Conservation (phyloP, 2,113 vertebrate species). For the Cynopterus brachyotis region DNA sequence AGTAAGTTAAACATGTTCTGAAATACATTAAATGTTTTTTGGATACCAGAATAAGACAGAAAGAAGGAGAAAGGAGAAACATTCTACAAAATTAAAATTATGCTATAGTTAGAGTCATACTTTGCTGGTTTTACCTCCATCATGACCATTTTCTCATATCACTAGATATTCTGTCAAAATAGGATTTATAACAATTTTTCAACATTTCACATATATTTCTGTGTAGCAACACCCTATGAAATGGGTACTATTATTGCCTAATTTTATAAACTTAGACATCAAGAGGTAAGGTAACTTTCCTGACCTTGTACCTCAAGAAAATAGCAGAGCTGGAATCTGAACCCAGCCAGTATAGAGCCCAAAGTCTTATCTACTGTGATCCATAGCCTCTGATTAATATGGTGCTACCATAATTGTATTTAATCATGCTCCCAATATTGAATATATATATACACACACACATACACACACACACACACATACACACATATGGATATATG, state of each 20-base stretch:
- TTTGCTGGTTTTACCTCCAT: background rate
- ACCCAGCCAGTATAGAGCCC: background rate
- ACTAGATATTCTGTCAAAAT: background rate
- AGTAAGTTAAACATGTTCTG: background rate
- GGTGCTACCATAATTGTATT: background rate
- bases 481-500: accelerated
- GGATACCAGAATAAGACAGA: background rate
- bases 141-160: background rate
- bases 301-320: background rate
- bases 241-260: background rate
- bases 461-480: no score
- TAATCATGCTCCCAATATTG: background rate
- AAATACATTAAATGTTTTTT: background rate
- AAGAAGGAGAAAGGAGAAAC: background rate
- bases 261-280: background rate
- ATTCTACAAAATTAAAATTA: background rate
- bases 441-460: no score
- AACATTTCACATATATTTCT: background rate
- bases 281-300: background rate
- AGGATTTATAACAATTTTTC: background rate
- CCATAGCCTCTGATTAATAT: background rate
- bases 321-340: background rate
- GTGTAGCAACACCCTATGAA: background rate
- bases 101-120: background rate
- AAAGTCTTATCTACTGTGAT: background rate